A percentile compares a stretch with the other conserved stretches of the same genome.
phyloP scores from a whole-genome alignment of 2,888 invertebrate species.

The Drosophila eohydei region DNA sequence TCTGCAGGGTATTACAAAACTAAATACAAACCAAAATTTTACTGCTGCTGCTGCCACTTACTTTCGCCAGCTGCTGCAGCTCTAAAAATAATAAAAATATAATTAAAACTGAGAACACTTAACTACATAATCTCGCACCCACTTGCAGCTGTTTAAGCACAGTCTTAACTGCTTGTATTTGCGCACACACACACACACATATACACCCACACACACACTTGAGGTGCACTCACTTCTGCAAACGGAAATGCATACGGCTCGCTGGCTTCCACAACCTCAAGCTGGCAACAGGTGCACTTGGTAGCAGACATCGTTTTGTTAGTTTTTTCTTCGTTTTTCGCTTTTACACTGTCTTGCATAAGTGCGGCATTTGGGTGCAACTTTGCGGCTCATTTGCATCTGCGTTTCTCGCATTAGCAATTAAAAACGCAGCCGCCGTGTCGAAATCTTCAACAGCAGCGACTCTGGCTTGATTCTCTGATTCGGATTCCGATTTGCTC shows the following conservation, averaged over 20 bases:
- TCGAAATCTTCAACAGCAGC: slow-evolving; percentile 47
- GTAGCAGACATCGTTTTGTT: slow-evolving; percentile 35
- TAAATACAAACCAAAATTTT: slow-evolving; percentile 23
- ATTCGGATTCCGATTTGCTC: slow-evolving; percentile 40
- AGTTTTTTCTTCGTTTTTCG: background rate
- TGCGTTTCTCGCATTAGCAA: slow-evolving; percentile 64
- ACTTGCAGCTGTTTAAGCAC: slow-evolving; percentile 20
- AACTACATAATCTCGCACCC: slow-evolving; percentile 31
- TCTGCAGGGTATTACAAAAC: background rate
- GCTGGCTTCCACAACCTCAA: slow-evolving; percentile 54
- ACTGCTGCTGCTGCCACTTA: slow-evolving; percentile 43
- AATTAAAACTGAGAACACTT: slow-evolving; percentile 49
- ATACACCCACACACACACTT: slow-evolving; percentile 1
- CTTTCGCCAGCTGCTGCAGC: slow-evolving; percentile 54
- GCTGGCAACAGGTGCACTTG: slow-evolving; percentile 59
- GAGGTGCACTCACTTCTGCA: slow-evolving; percentile 20
- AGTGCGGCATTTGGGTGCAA: slow-evolving; percentile 47
- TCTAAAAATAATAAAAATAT: slow-evolving; percentile 12
- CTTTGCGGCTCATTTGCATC: slow-evolving; percentile 66
- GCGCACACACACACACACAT: slow-evolving; percentile 13
- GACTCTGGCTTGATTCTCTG: slow-evolving; percentile 65
- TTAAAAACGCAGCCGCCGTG: slow-evolving; percentile 72
- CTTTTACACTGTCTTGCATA: slow-evolving; percentile 13
- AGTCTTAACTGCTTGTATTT: slow-evolving; percentile 19
- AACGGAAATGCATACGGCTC: slow-evolving; percentile 80